Conservation (phyloP, 2,888 invertebrate species). For the Cerceris rybyensis region DNA sequence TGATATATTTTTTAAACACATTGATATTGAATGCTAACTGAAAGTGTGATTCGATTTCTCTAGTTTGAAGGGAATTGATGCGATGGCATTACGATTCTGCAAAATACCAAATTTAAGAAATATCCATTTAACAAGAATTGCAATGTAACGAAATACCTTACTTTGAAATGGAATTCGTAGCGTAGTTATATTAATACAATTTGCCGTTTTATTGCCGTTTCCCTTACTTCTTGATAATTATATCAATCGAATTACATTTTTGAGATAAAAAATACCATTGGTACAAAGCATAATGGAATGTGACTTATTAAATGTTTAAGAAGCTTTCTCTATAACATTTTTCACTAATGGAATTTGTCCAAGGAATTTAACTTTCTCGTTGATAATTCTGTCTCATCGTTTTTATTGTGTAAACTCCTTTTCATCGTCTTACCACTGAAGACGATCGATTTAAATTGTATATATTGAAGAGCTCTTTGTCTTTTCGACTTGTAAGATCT, state of each 20-base stretch:
- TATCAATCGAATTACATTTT: constrained; percentile 29
- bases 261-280: constrained; percentile 25
- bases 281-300: constrained; percentile 46
- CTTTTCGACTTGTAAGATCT: background rate
- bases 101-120: constrained; percentile 22
- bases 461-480: constrained; percentile 8
- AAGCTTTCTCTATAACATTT: constrained; percentile 32
- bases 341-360: constrained; percentile 51
- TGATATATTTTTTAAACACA: constrained; percentile 25
- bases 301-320: constrained; percentile 46
- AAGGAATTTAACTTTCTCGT: constrained; percentile 49
- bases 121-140: constrained; percentile 27
- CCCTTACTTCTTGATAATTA: constrained; percentile 19
- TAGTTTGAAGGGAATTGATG: constrained; percentile 56
- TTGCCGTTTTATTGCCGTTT: constrained; percentile 29
- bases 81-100: constrained; percentile 39
- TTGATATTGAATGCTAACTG: constrained; percentile 51
- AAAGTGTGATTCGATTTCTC: constrained; percentile 46
- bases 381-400: constrained; percentile 37
- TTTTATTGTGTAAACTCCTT: background rate
- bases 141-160: constrained; percentile 16
- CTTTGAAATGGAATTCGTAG: constrained; percentile 32
- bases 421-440: constrained; percentile 17
- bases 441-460: constrained; percentile 17
- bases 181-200: constrained; percentile 13